phyloP scores from a whole-genome alignment of 1,140 invertebrate genomes.

The Temnothorax curvispinosus region DNA sequence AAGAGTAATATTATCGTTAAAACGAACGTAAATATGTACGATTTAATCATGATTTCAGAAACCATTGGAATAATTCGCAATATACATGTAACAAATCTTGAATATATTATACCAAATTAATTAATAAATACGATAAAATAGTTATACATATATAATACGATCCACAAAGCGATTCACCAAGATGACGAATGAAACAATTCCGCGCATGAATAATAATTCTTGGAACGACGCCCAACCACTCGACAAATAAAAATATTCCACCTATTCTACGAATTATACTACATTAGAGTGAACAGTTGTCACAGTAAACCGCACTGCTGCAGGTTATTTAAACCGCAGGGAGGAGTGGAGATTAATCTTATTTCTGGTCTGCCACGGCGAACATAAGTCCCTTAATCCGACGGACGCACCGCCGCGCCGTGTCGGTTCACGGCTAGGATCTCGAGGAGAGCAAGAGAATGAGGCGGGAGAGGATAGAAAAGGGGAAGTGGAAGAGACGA shows the following conservation, averaged over 20 bases:
- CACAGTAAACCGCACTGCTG: conserved; percentile 36
- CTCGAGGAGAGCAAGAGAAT: neutral
- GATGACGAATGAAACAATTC: neutral
- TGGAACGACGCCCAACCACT: neutral
- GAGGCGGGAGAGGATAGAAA: neutral
- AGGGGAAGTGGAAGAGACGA: neutral
- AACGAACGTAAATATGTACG: neutral
- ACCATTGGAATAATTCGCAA: neutral
- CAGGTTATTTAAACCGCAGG: conserved; percentile 35
- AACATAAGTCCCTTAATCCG: conserved; percentile 56
- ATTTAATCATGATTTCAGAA: neutral
- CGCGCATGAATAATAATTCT: neutral
- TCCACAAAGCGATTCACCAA: neutral
- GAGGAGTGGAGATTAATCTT: conserved; percentile 43
- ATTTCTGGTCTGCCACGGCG: conserved; percentile 55
- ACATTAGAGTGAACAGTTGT: conserved; percentile 51
- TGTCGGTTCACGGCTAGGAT: conserved; percentile 32
- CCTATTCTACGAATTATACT: conserved; percentile 28
- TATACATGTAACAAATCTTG: neutral
- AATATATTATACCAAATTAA: neutral
- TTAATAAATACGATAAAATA: neutral
- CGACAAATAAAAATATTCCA: conserved; percentile 29
- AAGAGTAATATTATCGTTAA: neutral
- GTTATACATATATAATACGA: too few relatives aligned
- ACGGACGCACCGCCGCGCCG: conserved; percentile 49